phyloP scores from a whole-genome alignment of 23 tunicate genomes.

The Styela clava region DNA sequence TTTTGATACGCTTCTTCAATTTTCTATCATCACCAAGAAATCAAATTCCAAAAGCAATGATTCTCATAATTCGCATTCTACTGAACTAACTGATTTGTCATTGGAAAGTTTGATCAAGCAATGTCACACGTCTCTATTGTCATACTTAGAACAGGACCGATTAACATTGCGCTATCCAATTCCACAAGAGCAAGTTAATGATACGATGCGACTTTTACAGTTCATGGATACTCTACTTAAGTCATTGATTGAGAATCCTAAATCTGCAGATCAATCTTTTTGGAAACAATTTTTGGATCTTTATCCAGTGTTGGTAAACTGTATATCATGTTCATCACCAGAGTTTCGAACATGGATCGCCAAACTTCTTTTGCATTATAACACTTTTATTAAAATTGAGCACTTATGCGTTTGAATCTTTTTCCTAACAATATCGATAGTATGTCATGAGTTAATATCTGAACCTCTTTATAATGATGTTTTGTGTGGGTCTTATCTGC shows the following conservation, averaged over 20 bases:
- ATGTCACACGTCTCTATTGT: constrained; percentile 51
- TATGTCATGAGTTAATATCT: too few species aligned
- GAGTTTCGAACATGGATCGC: constrained; percentile 78
- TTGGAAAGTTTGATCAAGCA: constrained; percentile 62
- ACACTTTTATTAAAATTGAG: constrained; percentile 1
- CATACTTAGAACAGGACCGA: constrained; percentile 56
- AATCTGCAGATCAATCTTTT: constrained; percentile 24
- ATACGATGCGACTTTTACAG: constrained; percentile 57
- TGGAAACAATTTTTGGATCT: constrained; percentile 58
- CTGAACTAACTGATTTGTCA: constrained; percentile 61
- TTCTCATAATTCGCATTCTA: constrained; percentile 11
- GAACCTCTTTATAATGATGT: too few species aligned
- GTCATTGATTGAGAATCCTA: background rate
- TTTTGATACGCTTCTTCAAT: constrained; percentile 73
- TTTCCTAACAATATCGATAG: too few species aligned
- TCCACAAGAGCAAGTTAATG: constrained; percentile 51
- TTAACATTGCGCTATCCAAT: constrained; percentile 71
- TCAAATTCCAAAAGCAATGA: constrained; percentile 14
- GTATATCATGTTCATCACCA: constrained; percentile 64
- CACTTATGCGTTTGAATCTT: too few species aligned
- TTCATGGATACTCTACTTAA: constrained; percentile 61
- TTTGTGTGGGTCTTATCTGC: too few species aligned
- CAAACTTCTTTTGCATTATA: constrained; percentile 21
- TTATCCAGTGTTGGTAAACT: constrained; percentile 79
- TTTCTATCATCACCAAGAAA: constrained; percentile 49